These are phyloP conservation scores for Heliocidaris erythrogramma DNA, from an alignment of 35 echinoderm and acorn worm genomes.

Conservation along the genomic window DNA sequence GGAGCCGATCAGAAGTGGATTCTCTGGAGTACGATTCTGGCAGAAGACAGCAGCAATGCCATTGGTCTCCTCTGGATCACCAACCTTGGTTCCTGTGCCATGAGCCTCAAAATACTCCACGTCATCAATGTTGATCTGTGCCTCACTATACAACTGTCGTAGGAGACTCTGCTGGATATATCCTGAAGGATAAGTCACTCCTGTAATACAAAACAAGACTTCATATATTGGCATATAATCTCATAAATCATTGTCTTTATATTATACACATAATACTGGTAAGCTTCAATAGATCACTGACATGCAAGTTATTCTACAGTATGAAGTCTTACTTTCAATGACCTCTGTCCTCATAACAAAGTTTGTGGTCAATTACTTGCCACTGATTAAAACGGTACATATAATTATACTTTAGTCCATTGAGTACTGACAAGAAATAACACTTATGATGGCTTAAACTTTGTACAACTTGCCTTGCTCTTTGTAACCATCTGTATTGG, in stretches of 20 bases:
- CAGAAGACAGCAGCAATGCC: conserved; percentile 73
- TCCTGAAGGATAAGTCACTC: conserved; percentile 86
- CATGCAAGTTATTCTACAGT: too few relatives aligned
- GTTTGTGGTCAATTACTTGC: too few relatives aligned
- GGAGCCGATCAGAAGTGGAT: conserved; percentile 80
- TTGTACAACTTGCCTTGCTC: conserved; percentile 70
- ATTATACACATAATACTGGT: too few relatives aligned
- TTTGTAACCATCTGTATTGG: conserved; percentile 92
- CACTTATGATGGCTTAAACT: too few relatives aligned
- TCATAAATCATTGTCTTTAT: not conserved
- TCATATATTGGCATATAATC: not conserved
- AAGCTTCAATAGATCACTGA: too few relatives aligned
- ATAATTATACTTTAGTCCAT: not conserved
- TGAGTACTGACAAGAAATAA: too few relatives aligned
- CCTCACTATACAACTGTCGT: conserved; percentile 64
- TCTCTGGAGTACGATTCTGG: conserved; percentile 57
- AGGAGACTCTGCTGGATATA: conserved; percentile 60
- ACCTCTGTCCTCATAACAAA: too few relatives aligned
- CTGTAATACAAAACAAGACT: conserved; percentile 7
- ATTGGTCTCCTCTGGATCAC: conserved; percentile 84
- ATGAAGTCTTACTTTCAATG: too few relatives aligned
- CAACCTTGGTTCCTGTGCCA: conserved; percentile 90
- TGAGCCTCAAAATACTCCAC: conserved; percentile 89
- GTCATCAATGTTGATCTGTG: conserved; percentile 64
- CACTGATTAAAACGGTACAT: not conserved